These are phyloP conservation scores for Lissocephala sabroskyi DNA, from an alignment of 2,888 invertebrate species.

Conservation along the genomic window DNA sequence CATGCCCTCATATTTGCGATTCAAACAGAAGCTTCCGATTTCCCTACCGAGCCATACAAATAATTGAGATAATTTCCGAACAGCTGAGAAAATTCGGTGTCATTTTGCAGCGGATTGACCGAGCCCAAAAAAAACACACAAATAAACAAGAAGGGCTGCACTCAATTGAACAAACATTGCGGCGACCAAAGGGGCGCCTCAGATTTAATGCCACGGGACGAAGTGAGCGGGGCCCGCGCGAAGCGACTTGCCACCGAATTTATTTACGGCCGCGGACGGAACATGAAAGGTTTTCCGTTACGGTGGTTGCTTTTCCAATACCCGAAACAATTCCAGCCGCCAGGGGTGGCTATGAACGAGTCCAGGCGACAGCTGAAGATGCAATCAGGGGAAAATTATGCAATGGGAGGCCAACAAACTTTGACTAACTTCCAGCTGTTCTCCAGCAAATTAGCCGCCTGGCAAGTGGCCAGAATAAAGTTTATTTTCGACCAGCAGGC, in stretches of 20 bases:
- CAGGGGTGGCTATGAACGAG: too few species aligned
- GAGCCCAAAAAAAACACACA: conserved; percentile 17
- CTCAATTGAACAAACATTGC: conserved; percentile 29
- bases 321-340: too few species aligned
- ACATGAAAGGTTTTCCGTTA: conserved; percentile 33
- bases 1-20: too few species aligned
- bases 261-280: conserved; percentile 52
- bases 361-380: conserved; percentile 22
- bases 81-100: conserved; percentile 51
- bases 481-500: neutral
- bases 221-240: too few species aligned
- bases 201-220: too few species aligned
- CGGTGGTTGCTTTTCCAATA: conserved; percentile 52
- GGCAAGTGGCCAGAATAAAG: conserved; percentile 37
- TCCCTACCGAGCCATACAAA: too few species aligned
- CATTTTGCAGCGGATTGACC: conserved; percentile 6
- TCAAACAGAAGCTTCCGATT: too few species aligned
- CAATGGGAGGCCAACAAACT: conserved; percentile 41
- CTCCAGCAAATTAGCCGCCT: conserved; percentile 36
- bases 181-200: too few species aligned
- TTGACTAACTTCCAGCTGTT: conserved; percentile 3
- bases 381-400: conserved; percentile 35
- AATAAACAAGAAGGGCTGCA: conserved; percentile 22
- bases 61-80: too few species aligned
- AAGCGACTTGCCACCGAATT: conserved; percentile 58